Evolutionary conservation across 1,140 invertebrate species (phyloP).

Genomic region (Nephotettix cincticeps): DNA sequence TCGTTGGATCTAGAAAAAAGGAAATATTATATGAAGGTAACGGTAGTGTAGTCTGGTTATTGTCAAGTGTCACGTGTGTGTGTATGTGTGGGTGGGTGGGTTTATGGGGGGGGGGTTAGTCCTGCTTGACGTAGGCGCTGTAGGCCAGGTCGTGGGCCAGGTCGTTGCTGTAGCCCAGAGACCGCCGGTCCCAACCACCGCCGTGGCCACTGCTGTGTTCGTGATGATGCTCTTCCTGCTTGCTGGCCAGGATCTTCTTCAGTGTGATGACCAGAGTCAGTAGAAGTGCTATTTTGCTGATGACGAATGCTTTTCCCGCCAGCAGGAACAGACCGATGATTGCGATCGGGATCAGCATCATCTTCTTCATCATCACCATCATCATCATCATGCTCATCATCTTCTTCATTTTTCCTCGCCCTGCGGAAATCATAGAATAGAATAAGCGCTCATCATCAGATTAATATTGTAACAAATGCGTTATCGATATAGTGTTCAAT

Average conservation of each 20-base stretch:
- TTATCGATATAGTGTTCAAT: no score
- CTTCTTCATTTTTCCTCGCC: slow-evolving; percentile 52
- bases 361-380: slow-evolving; percentile 63
- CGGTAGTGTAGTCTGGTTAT: no score
- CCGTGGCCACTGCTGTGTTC: slow-evolving; percentile 47
- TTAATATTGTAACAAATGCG: no score
- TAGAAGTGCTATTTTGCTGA: slow-evolving; percentile 72
- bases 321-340: slow-evolving; percentile 70
- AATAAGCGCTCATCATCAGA: no score
- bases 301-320: slow-evolving; percentile 70
- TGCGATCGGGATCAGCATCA: slow-evolving; percentile 67
- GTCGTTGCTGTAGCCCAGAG: slow-evolving; percentile 55
- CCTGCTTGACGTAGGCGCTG: slow-evolving; percentile 58
- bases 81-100: not conserved
- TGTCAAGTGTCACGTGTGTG: not conserved
- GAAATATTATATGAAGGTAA: no score
- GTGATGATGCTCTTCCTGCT: slow-evolving; percentile 43
- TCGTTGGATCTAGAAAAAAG: no score
- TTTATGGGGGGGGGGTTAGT: not conserved
- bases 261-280: slow-evolving; percentile 73
- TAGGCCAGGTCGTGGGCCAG: slow-evolving; percentile 69
- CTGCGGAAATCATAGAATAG: slow-evolving; percentile 34
- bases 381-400: slow-evolving; percentile 60
- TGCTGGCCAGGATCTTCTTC: slow-evolving; percentile 64
- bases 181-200: slow-evolving; percentile 57